phyloP scores from a whole-genome alignment of 2,797 vertebrate species.

The Esox masquinongy region DNA sequence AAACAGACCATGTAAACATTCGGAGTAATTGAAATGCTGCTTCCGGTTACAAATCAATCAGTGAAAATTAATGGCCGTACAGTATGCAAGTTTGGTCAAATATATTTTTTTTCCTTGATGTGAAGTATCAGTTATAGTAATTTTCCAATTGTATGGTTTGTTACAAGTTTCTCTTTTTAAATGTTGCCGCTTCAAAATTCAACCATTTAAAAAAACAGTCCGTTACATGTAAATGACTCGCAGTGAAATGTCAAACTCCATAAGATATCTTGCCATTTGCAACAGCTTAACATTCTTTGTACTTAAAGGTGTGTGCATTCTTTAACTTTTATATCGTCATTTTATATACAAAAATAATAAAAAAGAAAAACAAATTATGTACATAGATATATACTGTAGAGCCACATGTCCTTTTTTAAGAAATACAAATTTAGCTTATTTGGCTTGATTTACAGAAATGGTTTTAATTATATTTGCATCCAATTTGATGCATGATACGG shows the following conservation, averaged over 20 bases:
- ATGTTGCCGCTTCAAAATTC: conserved; percentile 73
- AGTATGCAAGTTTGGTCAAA: conserved; percentile 90
- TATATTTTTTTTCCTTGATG: conserved; percentile 78
- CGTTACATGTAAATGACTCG: conserved; percentile 87
- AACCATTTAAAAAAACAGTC: conserved; percentile 75
- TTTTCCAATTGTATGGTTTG: conserved; percentile 97
- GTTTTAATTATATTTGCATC: conserved; percentile 97
- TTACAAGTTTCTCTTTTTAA: conserved; percentile 92
- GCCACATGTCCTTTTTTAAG: conserved; percentile 86
- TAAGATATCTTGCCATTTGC: conserved; percentile 88
- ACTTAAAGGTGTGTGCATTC: conserved; percentile 94
- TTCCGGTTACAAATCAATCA: conserved; percentile 73
- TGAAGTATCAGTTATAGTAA: conserved; percentile 94
- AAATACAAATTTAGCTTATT: conserved; percentile 98
- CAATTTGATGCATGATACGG: conserved; percentile 94
- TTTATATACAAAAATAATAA: conserved; percentile 93
- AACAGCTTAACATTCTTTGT: conserved; percentile 95
- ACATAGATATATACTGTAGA: conserved; percentile 97
- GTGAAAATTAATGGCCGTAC: conserved; percentile 69
- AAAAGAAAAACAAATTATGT: conserved; percentile 81
- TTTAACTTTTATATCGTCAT: conserved; percentile 99
- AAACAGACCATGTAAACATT: conserved; percentile 58
- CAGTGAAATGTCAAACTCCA: conserved; percentile 89
- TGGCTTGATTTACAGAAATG: conserved; percentile 98
- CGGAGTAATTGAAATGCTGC: conserved; percentile 66